Percentiles rank a stretch among this genome's conserved stretches.
Evolutionary conservation across 2,113 vertebrate genomes (phyloP).

Genomic region (Panthera tigris): DNA sequence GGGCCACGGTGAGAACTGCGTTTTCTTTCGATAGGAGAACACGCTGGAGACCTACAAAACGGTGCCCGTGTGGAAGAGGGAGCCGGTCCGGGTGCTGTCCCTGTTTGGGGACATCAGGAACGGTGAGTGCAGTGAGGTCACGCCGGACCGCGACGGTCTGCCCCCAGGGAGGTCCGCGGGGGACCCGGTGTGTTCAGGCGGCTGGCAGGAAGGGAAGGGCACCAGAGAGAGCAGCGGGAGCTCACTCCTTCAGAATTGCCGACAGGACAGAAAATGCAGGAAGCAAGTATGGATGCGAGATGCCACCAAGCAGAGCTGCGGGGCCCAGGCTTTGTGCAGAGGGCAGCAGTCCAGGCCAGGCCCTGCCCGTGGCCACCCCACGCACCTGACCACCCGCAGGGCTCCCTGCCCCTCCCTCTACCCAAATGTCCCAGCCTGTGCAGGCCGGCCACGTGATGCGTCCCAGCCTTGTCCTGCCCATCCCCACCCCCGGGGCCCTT

Average conservation of each 20-base stretch:
- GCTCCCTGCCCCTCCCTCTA: neutral
- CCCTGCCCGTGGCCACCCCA: neutral
- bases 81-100: slow-evolving; percentile 51
- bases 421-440: accelerated
- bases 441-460: accelerated
- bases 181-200: neutral
- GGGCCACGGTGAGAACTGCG: neutral
- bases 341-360: neutral
- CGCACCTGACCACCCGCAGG: neutral
- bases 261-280: neutral
- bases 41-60: neutral
- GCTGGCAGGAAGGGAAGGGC: neutral
- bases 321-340: neutral
- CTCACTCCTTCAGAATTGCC: neutral
- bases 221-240: accelerated
- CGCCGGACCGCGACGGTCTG: neutral
- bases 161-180: neutral
- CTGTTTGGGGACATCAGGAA: slow-evolving; percentile 62
- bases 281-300: neutral
- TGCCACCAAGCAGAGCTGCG: accelerated
- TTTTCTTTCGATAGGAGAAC: neutral
- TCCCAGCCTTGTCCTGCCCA: neutral
- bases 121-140: neutral
- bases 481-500: neutral
- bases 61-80: slow-evolving; percentile 55